These are phyloP conservation scores for Melipona quadrifasciata DNA, from an alignment of 1,140 invertebrate species.

Conservation along the genomic window DNA sequence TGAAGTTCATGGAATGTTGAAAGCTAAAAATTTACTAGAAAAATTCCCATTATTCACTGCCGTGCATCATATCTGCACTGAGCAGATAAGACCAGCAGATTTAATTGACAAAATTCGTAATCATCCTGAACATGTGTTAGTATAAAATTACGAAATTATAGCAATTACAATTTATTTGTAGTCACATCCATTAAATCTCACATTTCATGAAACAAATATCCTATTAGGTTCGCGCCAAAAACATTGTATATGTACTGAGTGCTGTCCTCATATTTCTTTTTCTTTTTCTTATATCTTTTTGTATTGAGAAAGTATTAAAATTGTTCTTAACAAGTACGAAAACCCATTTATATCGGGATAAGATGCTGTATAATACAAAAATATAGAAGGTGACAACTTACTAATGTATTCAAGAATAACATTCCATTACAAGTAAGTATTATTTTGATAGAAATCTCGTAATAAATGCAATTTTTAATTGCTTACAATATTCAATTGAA, in stretches of 20 bases:
- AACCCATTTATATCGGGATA: slow-evolving; percentile 36
- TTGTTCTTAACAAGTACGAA: background rate
- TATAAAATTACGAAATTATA: slow-evolving; percentile 47
- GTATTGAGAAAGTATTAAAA: background rate
- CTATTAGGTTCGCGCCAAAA: slow-evolving; percentile 53
- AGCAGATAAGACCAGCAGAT: slow-evolving; percentile 84
- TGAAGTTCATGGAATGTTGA: slow-evolving; percentile 89
- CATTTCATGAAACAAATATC: slow-evolving; percentile 7
- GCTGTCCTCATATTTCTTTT: background rate
- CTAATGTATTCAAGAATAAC: background rate
- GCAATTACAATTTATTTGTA: no score
- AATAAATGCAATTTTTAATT: background rate
- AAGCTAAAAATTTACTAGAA: slow-evolving; percentile 84
- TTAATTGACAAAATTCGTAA: slow-evolving; percentile 88
- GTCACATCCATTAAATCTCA: background rate
- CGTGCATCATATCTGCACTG: slow-evolving; percentile 88
- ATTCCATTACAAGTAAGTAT: slow-evolving; percentile 12
- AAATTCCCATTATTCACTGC: slow-evolving; percentile 91
- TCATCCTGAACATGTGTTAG: slow-evolving; percentile 88
- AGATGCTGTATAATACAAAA: background rate
- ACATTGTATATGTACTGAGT: slow-evolving; percentile 64
- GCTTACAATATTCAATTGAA: background rate
- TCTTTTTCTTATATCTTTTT: background rate
- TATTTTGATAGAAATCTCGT: background rate
- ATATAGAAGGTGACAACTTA: background rate